These are phyloP conservation scores for Copsychus sechellarum DNA, from an alignment of 2,113 vertebrate species.

Conservation along the genomic window DNA sequence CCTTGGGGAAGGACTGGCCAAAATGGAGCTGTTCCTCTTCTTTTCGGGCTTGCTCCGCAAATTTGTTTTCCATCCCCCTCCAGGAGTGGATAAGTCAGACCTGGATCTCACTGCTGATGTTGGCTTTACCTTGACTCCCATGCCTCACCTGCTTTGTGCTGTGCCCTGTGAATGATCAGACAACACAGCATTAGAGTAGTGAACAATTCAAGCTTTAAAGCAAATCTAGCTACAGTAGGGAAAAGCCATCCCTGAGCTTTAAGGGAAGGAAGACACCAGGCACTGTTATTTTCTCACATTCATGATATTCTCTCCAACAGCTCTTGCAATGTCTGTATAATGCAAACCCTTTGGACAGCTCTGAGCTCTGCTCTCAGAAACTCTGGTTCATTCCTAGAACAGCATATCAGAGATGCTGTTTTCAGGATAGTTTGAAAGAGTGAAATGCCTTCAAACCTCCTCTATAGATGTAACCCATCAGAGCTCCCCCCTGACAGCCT, in stretches of 20 bases:
- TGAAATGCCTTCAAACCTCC: background rate
- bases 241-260: background rate
- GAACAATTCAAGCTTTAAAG: background rate
- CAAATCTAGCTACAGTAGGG: background rate
- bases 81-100: conserved; percentile 66
- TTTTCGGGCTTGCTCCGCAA: conserved; percentile 74
- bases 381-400: background rate
- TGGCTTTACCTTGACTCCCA: conserved; percentile 70
- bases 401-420: background rate
- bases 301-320: background rate
- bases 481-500: background rate
- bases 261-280: background rate
- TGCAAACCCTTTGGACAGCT: background rate
- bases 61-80: conserved; percentile 72
- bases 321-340: background rate
- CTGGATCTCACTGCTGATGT: conserved; percentile 73
- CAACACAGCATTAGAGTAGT: background rate
- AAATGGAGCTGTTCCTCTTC: conserved; percentile 80
- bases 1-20: conserved; percentile 77
- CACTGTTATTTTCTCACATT: background rate
- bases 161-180: conserved; percentile 16
- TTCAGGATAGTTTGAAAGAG: background rate
- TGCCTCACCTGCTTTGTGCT: conserved; percentile 74
- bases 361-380: background rate
- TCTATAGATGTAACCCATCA: background rate